Base-by-base conservation (phyloP, 2,797 vertebrate species). In the Prionace glauca region DNA sequence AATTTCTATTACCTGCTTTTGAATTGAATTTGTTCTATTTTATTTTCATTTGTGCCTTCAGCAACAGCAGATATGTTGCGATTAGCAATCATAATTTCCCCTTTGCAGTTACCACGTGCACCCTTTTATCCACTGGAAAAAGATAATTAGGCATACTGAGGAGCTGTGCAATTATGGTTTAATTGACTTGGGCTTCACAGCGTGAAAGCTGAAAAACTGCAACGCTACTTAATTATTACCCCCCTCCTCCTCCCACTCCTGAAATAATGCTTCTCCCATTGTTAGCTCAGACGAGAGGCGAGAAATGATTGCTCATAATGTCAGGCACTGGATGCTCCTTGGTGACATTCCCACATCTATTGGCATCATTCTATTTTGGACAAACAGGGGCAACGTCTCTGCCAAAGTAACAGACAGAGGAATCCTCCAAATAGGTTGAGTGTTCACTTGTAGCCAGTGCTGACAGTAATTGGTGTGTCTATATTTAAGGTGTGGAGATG, bases 151-250 rank as follows among this genome's bases (percentile, higher is more conserved):
- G 41, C 93, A 60, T 72, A 56, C 93, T 95, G 45, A 95, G 74
- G 69, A 74, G 93, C 69, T 60, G 71, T 74, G 93, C 93, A 95
- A 95, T 95, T 95, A 95, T 95, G 29, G 29, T 95, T 95, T 95
- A 74, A 95, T 95, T 26, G 69, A 60, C 45, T 95, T 77, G 69
- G 71, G 93, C 71, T 74, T 95, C 20, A 72, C 93, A 69, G 69
- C 60, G n/a, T 74, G 93, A 77, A 95, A 50, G 93, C 67, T 77
- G 93, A 72, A 95, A 81, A 95, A 77, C 69, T 60, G 93, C 29
- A 50, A 14, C 29, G 8, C 71, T 95, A 60, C 93, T 94, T 94
- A 94, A 71, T 74, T 94, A 71, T 94, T 94, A n/a, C 91, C 88
- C 90, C 16, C 32, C 60, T 62, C 92, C n/a, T 12, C 62, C n/a